A percentile compares a stretch with the other conserved stretches of the same genome.
These are phyloP conservation scores for Cyclargus thomasi DNA, from an alignment of 1,140 invertebrate genomes.

Conservation along the genomic window DNA sequence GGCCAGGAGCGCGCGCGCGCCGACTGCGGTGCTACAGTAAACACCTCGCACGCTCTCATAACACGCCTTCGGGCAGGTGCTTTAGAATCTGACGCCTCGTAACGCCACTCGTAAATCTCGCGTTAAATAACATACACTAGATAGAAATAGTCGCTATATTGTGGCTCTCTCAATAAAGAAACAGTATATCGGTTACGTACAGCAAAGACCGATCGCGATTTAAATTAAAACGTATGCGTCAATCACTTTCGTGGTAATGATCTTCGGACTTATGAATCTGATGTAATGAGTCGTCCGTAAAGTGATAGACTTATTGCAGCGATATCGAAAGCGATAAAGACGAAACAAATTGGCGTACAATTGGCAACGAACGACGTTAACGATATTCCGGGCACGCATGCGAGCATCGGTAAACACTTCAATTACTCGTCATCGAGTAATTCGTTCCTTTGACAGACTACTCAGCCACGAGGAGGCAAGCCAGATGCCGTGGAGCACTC, in stretches of 20 bases:
- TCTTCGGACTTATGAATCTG: not conserved
- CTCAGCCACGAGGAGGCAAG: slow-evolving; percentile 27
- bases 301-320: not conserved
- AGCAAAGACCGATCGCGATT: not conserved
- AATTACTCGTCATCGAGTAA: slow-evolving; percentile 17
- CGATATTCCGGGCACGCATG: not conserved
- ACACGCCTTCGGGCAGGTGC: slow-evolving; percentile 1
- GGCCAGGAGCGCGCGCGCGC: slow-evolving; percentile 48
- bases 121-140: not conserved
- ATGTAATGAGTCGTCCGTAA: not conserved
- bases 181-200: not conserved
- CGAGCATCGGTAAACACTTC: slow-evolving; percentile 12
- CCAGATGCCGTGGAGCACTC: slow-evolving; percentile 58
- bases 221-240: not conserved
- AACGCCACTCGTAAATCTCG: not conserved
- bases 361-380: not conserved
- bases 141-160: not conserved
- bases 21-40: slow-evolving; percentile 42
- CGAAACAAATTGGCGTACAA: not conserved
- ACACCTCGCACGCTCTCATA: slow-evolving; percentile 33
- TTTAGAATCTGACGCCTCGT: slow-evolving; percentile 9
- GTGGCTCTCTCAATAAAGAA: not conserved
- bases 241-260: not conserved
- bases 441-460: slow-evolving; percentile 23
- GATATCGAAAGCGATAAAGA: slow-evolving; percentile 1